Evolutionary conservation across 1,140 invertebrate genomes (phyloP).

Genomic region (Leptinotarsa texana): DNA sequence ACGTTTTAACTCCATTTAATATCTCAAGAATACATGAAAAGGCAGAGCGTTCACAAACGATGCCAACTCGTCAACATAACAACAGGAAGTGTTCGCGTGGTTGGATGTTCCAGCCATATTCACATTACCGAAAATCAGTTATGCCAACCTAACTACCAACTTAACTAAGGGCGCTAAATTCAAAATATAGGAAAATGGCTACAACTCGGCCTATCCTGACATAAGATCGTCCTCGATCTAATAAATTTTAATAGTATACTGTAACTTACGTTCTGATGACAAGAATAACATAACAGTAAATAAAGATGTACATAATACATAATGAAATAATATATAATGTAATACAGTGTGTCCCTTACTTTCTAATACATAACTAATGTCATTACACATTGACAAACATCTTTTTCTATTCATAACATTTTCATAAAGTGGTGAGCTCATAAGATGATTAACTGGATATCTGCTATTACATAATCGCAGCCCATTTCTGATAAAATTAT

Average conservation of each 20-base stretch:
- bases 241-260: constrained; percentile 4
- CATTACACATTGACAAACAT: background rate
- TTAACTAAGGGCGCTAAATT: constrained; percentile 2
- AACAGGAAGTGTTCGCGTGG: too few relatives aligned
- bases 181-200: background rate
- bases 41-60: too few relatives aligned
- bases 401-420: background rate
- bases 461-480: background rate
- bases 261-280: background rate
- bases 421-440: background rate
- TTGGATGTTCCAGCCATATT: too few relatives aligned
- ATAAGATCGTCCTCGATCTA: constrained; percentile 16
- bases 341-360: background rate
- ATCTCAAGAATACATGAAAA: too few relatives aligned
- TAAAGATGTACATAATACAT: constrained; percentile 6
- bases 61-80: too few relatives aligned
- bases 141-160: background rate
- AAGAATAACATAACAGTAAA: background rate
- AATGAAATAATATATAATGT: background rate
- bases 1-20: too few relatives aligned
- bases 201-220: constrained; percentile 23
- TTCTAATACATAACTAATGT: constrained; percentile 1
- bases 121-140: background rate
- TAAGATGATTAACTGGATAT: background rate
- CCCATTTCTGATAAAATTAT: background rate